Evolutionary conservation across 2,113 vertebrate genomes (phyloP).

Genomic region (Bufo bufo): DNA sequence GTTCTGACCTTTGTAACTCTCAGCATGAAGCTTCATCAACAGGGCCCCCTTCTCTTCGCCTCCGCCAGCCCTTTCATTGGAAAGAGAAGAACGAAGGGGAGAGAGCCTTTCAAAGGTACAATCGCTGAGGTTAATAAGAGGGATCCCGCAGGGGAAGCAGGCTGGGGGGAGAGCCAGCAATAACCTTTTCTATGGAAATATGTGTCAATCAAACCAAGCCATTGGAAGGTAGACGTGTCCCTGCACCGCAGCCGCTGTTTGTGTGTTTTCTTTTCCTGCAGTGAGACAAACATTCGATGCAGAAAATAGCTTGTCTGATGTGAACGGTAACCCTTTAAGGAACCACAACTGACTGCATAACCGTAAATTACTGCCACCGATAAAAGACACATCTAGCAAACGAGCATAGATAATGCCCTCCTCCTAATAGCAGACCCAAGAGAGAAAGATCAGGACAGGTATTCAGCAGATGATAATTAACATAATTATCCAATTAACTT

Average conservation of each 20-base stretch:
- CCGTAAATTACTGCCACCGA: background rate
- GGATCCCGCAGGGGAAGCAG: slow-evolving; percentile 55
- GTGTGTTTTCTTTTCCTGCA: slow-evolving; percentile 40
- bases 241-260: slow-evolving; percentile 44
- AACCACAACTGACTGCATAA: background rate
- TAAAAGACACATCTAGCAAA: slow-evolving; percentile 14
- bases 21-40: slow-evolving; percentile 58
- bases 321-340: slow-evolving; percentile 32
- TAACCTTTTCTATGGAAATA: slow-evolving; percentile 59
- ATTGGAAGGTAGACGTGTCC: slow-evolving; percentile 53
- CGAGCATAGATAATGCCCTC: slow-evolving; percentile 20
- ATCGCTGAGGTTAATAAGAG: slow-evolving; percentile 58
- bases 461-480: slow-evolving; percentile 45
- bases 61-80: slow-evolving; percentile 40
- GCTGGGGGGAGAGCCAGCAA: slow-evolving; percentile 50
- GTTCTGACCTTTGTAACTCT: slow-evolving; percentile 55
- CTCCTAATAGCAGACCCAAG: slow-evolving; percentile 18
- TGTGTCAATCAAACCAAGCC: slow-evolving; percentile 58
- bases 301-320: slow-evolving; percentile 36
- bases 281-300: slow-evolving; percentile 45
- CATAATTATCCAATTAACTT: slow-evolving; percentile 54
- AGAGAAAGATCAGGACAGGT: slow-evolving; percentile 35
- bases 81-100: slow-evolving; percentile 36
- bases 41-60: slow-evolving; percentile 45
- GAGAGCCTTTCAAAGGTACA: slow-evolving; percentile 58